phyloP scores from a whole-genome alignment of 2,888 invertebrate species.

The Pyrocoelia pectoralis region DNA sequence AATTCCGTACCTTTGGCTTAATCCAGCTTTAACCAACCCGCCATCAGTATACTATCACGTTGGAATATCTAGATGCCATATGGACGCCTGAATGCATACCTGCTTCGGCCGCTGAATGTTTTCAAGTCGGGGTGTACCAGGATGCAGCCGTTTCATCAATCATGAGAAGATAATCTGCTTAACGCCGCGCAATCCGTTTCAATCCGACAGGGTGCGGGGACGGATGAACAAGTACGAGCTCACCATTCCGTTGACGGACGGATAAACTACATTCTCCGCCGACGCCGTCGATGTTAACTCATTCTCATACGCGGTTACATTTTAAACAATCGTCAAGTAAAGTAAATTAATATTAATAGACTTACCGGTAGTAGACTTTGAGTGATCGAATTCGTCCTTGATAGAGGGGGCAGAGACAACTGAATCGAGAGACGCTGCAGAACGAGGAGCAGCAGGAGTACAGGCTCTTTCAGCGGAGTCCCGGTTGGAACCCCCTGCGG shows the following conservation, averaged over 20 bases:
- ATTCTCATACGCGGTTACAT: constrained; percentile 9
- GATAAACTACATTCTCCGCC: constrained; percentile 37
- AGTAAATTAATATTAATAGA: constrained; percentile 33
- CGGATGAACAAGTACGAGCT: constrained; percentile 41
- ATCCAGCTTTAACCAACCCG: constrained; percentile 61
- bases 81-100: constrained; percentile 45
- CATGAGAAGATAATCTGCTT: constrained; percentile 72
- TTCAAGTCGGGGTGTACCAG: constrained; percentile 55
- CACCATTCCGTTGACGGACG: constrained; percentile 41
- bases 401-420: constrained; percentile 65
- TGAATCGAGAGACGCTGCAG: constrained; percentile 61
- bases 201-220: constrained; percentile 51
- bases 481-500: constrained; percentile 58
- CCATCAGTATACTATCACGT: constrained; percentile 51
- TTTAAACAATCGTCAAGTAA: constrained; percentile 5
- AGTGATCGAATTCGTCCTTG: constrained; percentile 72
- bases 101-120: constrained; percentile 52
- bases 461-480: constrained; percentile 63
- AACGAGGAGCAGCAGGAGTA: constrained; percentile 56
- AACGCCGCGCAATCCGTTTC: constrained; percentile 63
- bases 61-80: constrained; percentile 48
- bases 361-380: constrained; percentile 71
- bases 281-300: background rate
- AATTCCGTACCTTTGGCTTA: constrained; percentile 62
- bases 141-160: constrained; percentile 65